Base-by-base conservation (phyloP, 2,797 vertebrate species). In the Eupleurogrammus muticus region DNA sequence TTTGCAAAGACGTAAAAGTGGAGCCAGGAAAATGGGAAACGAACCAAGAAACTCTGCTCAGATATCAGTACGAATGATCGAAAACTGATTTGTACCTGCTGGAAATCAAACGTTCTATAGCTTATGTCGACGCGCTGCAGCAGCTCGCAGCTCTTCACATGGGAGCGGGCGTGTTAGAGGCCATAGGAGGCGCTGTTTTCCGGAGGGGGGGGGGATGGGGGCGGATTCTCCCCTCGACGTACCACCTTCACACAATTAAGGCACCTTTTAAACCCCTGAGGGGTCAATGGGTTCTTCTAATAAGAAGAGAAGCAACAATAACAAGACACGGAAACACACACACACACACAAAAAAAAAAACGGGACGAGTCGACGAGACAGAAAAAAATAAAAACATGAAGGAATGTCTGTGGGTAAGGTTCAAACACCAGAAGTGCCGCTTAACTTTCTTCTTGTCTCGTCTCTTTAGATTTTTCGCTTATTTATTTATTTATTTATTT, bases 211-310 rank as follows among this genome's bases (percentile, higher is more conserved):
- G 59, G 51, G 73, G 80, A 84, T 84, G 70, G 82, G 81, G 80
- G 82, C 81, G 84, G 79, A 82, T 74, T 85, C 60, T 82, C 79
- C 70, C 78, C 72, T 79, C 66, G 40, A 83, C 80, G 73, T 87
- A 84, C 82, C 85, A 92, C 87, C 92, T 94, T 94, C 89, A 91
- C 90, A 94, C 90, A 94, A 94, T 92, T 90, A 94, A 93, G 93
- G 93, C 94, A 94, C 87, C 92, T 92, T 92, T 91, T 90, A 92
- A 93, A 92, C 85, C 92, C 88, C 84, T 80, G 67, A 81, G 64
- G 91, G 94, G 94, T 93, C 86, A 91, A 94, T 80, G 84, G 79
- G 87, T 93, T 93, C 93, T 94, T 95, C 93, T 92, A 94, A 94
- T 93, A 93, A 95, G 92, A 93, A 94, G 84, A 94, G 92, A 94